A percentile compares a stretch with the other conserved stretches of the same genome.
These are phyloP conservation scores for Zaprionus capensis DNA, from an alignment of 1,140 invertebrate genomes.

Conservation along the genomic window DNA sequence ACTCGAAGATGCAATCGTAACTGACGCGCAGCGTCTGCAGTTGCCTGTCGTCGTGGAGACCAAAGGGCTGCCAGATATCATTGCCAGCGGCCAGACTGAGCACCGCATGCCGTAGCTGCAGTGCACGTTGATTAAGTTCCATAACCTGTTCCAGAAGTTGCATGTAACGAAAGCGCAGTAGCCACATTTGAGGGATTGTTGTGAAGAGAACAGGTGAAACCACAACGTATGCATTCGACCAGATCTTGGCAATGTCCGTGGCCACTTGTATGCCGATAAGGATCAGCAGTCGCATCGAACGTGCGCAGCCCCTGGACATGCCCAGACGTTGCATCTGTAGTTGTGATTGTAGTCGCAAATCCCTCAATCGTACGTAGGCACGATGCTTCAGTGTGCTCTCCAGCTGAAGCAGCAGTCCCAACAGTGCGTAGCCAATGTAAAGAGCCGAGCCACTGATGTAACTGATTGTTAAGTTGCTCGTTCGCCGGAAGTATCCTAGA, in stretches of 20 bases:
- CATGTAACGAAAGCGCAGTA: slow-evolving; percentile 58
- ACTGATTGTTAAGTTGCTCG: slow-evolving; percentile 17
- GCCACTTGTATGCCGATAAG: slow-evolving; percentile 38
- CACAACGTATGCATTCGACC: slow-evolving; percentile 1
- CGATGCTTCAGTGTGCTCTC: slow-evolving; percentile 52
- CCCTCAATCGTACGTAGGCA: slow-evolving; percentile 23
- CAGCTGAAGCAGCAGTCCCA: slow-evolving; percentile 46
- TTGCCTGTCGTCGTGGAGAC: slow-evolving; percentile 49
- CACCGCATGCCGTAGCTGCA: slow-evolving; percentile 43
- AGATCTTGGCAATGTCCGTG: slow-evolving; percentile 38
- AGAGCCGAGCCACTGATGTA: slow-evolving; percentile 36
- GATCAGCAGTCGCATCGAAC: slow-evolving; percentile 18
- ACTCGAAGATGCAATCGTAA: slow-evolving; percentile 70
- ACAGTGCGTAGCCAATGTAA: slow-evolving; percentile 33
- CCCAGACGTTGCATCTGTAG: slow-evolving; percentile 63
- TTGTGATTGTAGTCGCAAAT: slow-evolving; percentile 48
- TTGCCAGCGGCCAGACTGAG: slow-evolving; percentile 49
- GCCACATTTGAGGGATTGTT: slow-evolving; percentile 48
- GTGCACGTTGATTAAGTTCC: slow-evolving; percentile 54
- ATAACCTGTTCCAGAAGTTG: slow-evolving; percentile 65
- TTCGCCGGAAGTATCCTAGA: not conserved
- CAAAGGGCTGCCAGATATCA: slow-evolving; percentile 70
- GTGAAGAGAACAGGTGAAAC: slow-evolving; percentile 48
- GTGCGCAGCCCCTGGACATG: slow-evolving; percentile 39
- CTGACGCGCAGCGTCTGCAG: slow-evolving; percentile 58